Evolutionary conservation across 2,888 invertebrate genomes (phyloP), one percentile per base, ranked within the genome.

Genomic region (Dorcus hopei): DNA sequence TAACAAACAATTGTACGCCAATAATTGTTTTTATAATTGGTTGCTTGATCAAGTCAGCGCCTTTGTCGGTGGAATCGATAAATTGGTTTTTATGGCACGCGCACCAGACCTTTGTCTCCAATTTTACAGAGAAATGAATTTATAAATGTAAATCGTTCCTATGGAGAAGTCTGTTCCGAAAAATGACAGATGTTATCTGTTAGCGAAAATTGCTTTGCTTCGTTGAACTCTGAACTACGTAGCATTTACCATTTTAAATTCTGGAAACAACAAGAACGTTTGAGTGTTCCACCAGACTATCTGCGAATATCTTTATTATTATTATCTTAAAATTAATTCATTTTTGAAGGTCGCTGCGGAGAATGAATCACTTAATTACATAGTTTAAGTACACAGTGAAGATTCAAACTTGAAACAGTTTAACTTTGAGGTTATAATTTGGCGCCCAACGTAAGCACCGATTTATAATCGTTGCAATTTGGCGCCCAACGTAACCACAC

Each of bases 11-110:
- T 59, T 61, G 54, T 57, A 49, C 55, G 50, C 57, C 61, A 57
- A 61, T 63, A 56, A 59, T 62, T 62, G 57, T 62, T 62, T 63
- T 62, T 59, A 59, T 65, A 65, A 65, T 65, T 63, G 62, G 59
- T 57, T 57, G 56, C 52, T 53, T 59, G 61, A 63, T 61, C 51
- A 62, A 50, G 47, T 54, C 54, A 48, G 43, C 53, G 52, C 54
- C 57, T 55, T 54, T 54, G 49, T 41, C 54, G 40, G 54, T 42
- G 49, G 49, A 33, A 47, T 39, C 39, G 48, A 41, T 23, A 41
- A 54, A 54, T 54, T 54, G 54, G 54, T 54, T 54, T 54, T 33
- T 42, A 42, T n/a, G 9, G 42, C 33, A n/a, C 9, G 14, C 33
- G 23, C 3, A 45, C 26, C 16, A 41, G 38, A 41, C 54, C 54